These are phyloP conservation scores for Willisornis vidua DNA, from an alignment of 2,113 vertebrate genomes.

Conservation along the genomic window DNA sequence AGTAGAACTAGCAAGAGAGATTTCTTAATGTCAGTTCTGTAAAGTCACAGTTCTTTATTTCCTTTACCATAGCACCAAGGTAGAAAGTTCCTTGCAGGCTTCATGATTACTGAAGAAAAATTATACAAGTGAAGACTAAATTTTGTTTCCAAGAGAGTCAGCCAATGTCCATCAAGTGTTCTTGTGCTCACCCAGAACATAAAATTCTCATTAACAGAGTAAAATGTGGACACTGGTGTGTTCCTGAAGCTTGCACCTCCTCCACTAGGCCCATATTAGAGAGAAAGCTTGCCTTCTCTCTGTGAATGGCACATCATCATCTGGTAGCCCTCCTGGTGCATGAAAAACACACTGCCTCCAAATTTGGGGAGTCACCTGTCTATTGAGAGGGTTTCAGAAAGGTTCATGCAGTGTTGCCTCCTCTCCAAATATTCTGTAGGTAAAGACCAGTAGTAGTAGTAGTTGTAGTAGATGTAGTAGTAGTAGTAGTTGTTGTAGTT, in stretches of 20 bases:
- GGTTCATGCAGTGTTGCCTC: neutral
- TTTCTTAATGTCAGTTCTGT: neutral
- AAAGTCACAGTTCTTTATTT: neutral
- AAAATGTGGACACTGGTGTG: neutral
- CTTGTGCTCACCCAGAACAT: neutral
- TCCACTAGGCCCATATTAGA: neutral
- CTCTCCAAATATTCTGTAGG: neutral
- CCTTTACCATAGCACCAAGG: neutral
- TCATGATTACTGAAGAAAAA: neutral
- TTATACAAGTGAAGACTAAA: neutral
- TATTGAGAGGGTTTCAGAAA: neutral
- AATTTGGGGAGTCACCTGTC: neutral
- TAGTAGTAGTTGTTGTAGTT: neutral
- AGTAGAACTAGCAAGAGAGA: neutral
- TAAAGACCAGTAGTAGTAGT: neutral
- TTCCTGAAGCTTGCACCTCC: neutral
- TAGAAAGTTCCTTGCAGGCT: neutral
- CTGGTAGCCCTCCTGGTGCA: neutral
- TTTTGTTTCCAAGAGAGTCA: neutral
- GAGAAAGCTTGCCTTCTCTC: neutral
- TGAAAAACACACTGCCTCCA: neutral
- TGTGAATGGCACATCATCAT: neutral
- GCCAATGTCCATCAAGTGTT: fast-evolving
- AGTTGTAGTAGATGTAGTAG: no score
- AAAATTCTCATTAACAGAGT: neutral